Evolutionary conservation across 2,113 vertebrate genomes (phyloP).

Genomic region (Jaculus jaculus): DNA sequence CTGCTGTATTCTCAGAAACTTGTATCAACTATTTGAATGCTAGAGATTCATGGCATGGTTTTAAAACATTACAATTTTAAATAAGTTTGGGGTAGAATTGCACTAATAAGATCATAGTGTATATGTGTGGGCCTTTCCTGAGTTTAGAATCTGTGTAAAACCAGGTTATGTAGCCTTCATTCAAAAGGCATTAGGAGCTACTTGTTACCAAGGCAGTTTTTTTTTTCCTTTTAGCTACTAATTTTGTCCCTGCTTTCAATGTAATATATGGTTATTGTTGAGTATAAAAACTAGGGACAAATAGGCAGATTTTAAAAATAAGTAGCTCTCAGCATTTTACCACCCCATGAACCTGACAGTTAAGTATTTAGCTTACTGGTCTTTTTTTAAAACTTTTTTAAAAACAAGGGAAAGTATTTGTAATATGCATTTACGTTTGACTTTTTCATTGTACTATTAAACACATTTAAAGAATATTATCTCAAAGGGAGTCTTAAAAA

Average conservation of each 20-base stretch:
- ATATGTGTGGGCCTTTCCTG: neutral
- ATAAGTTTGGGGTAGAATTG: neutral
- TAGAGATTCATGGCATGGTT: constrained; percentile 47
- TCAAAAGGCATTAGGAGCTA: neutral
- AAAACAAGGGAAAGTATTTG: neutral
- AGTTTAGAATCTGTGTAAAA: neutral
- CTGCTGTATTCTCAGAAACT: constrained; percentile 13
- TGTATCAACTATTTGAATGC: constrained; percentile 34
- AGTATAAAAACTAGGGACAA: neutral
- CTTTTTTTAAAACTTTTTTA: neutral
- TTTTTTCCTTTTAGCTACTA: neutral
- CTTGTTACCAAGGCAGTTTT: neutral
- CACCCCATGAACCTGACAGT: neutral
- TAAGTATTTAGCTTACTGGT: neutral
- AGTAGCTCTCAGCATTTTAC: neutral
- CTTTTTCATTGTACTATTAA: neutral
- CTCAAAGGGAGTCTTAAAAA: neutral
- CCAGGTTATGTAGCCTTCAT: neutral
- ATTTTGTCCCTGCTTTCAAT: neutral
- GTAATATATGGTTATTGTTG: neutral
- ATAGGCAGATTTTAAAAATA: constrained; percentile 9
- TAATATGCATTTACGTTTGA: neutral
- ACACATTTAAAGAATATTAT: constrained; percentile 13
- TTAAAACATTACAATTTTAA: constrained; percentile 46
- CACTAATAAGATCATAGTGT: neutral